Base-by-base conservation (phyloP, 2,797 vertebrate species). In the Lepidocolaptes lacrymiger region DNA sequence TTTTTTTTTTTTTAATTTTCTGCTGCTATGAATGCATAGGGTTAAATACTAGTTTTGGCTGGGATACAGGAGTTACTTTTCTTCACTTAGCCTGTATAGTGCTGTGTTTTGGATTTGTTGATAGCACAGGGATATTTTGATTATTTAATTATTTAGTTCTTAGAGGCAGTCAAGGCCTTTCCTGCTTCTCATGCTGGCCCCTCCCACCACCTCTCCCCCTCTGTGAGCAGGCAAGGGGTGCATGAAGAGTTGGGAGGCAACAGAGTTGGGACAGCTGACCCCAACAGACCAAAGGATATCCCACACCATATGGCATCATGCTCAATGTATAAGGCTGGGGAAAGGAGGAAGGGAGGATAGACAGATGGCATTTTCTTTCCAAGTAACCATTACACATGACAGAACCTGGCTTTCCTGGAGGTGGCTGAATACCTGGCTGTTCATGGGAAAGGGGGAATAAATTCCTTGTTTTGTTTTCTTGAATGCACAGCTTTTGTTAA, bases 331-430 rank as follows among this genome's bases (percentile, higher is more conserved):
- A 63, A 43, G 58, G 2, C 12, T 55, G 16, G 9, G 5, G 4
- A 3, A 54, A 55, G 24, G 12, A 80, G 3, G 5, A 52, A 76
- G 4, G 26, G 7, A n/a, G 7, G 8, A n/a, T 59, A 9, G 21
- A n/a, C 12, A 21, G 32, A 56, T 34, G 21, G 21, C 14, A 23
- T 56, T 56, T 56, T 34, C 21, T 34, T 43, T 48, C 36, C 12
- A 73, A 52, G 17, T 54, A 30, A 19, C 5, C 0, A 0, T 28
- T 30, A 9, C 0, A 0, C 0, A 0, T 48, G 27, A 61, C 10
- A 14, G 14, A 81, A 6, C 7, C 12, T 4, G 2, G 16, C 2
- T 71, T 59, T 85, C 27, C 21, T 37, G 14, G 20, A 20, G 26
- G 27, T 52, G 27, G 37, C 6, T 41, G n/a, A 76, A 36, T 12